A percentile compares a stretch with the other conserved stretches of the same genome.
Evolutionary conservation across 2,113 vertebrate species (phyloP).

Genomic region (Madoqua kirkii): DNA sequence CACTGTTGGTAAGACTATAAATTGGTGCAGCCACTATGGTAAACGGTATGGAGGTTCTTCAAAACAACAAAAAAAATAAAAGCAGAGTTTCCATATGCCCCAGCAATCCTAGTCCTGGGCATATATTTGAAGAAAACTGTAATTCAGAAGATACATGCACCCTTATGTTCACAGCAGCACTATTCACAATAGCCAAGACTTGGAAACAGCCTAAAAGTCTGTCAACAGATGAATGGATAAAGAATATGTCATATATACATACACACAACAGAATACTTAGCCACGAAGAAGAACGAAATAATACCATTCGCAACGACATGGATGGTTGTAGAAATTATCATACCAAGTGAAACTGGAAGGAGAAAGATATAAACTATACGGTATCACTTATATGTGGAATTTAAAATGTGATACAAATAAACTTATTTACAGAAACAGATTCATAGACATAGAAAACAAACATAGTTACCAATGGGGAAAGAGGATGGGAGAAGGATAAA

Average conservation of each 20-base stretch:
- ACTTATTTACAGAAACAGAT: not conserved
- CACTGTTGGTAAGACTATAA: not conserved
- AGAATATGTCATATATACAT: not conserved
- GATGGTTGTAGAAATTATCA: not conserved
- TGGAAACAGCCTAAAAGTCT: not conserved
- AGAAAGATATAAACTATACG: not conserved
- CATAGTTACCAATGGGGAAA: not conserved
- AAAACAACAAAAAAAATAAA: not conserved
- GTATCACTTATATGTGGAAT: not conserved
- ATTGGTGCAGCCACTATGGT: not conserved
- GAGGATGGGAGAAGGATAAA: not conserved
- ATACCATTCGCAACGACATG: not conserved
- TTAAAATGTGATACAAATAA: not conserved
- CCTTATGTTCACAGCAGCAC: not conserved
- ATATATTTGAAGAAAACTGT: not conserved
- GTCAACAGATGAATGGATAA: not conserved
- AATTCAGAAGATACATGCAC: not conserved
- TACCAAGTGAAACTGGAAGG: not conserved
- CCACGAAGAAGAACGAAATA: not conserved
- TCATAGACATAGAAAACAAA: not conserved
- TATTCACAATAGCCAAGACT: not conserved
- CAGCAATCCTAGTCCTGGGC: not conserved
- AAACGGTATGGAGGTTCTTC: not conserved
- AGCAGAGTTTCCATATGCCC: not conserved
- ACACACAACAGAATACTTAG: not conserved